phyloP scores from a whole-genome alignment of 2,113 vertebrate genomes.

The Phoenicopterus ruber region DNA sequence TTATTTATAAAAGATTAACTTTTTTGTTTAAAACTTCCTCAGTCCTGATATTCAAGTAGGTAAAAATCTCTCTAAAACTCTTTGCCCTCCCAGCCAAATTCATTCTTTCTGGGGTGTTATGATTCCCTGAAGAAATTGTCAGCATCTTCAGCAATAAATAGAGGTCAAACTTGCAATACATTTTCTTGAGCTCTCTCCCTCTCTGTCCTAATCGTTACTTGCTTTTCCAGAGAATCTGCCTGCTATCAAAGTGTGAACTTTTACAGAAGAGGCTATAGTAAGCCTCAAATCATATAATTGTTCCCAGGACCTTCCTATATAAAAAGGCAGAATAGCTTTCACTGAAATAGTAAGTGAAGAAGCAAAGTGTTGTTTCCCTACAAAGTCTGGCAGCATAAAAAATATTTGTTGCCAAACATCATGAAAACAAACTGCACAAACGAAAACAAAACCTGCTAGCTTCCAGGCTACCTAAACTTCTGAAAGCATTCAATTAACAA shows the following conservation, averaged over 20 bases:
- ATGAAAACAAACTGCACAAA: neutral
- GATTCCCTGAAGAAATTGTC: neutral
- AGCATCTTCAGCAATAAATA: neutral
- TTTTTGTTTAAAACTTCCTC: neutral
- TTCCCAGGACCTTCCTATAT: neutral
- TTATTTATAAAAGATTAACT: neutral
- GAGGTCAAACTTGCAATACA: neutral
- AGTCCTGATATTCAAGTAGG: neutral
- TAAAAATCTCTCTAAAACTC: neutral
- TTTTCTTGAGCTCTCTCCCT: neutral
- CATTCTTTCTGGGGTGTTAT: neutral
- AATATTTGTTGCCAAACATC: neutral
- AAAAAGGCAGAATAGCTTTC: neutral
- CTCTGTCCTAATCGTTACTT: neutral
- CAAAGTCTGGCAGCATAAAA: neutral
- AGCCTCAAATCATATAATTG: neutral
- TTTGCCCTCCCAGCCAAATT: neutral
- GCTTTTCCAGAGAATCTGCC: neutral
- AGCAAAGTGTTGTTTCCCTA: neutral
- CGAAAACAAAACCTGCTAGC: neutral
- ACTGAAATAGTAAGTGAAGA: neutral
- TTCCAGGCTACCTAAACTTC: neutral
- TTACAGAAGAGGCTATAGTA: neutral
- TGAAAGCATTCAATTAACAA: neutral
- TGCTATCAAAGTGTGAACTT: neutral